phyloP scores from a whole-genome alignment of 2,113 vertebrate genomes.

The Uria aalge region DNA sequence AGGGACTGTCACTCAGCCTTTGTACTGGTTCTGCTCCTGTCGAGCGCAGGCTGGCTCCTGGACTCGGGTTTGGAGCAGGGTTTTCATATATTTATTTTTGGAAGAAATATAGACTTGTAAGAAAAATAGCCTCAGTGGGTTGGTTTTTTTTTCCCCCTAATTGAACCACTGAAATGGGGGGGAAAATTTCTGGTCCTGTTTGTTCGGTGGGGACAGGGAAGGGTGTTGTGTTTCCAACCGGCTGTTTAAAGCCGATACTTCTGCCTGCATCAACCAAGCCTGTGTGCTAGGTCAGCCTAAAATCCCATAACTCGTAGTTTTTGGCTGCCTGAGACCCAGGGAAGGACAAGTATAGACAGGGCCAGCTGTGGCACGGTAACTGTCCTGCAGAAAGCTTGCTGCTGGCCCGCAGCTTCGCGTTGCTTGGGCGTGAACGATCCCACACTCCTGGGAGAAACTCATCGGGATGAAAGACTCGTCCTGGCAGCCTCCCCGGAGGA shows the following conservation, averaged over 20 bases:
- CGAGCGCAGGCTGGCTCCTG: background rate
- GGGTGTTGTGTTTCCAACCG: accelerated
- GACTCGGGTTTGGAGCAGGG: background rate
- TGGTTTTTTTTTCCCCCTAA: accelerated
- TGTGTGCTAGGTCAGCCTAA: background rate
- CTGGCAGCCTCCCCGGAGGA: background rate
- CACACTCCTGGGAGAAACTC: background rate
- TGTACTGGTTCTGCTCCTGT: background rate
- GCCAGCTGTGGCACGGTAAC: background rate
- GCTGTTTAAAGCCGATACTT: background rate
- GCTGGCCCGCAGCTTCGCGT: background rate
- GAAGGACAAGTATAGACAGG: constrained; percentile 10
- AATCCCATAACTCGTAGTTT: accelerated
- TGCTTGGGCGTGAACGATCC: background rate
- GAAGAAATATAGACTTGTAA: background rate
- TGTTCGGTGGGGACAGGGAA: background rate
- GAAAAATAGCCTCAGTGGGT: accelerated
- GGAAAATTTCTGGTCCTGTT: no score
- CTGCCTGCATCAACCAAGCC: background rate
- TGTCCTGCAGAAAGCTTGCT: background rate
- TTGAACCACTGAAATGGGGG: background rate
- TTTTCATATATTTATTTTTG: constrained; percentile 4
- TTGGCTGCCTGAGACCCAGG: background rate
- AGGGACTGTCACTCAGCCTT: background rate
- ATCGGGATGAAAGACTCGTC: background rate